Conservation (phyloP, 1,140 invertebrate genomes). For the Sipha flava region DNA sequence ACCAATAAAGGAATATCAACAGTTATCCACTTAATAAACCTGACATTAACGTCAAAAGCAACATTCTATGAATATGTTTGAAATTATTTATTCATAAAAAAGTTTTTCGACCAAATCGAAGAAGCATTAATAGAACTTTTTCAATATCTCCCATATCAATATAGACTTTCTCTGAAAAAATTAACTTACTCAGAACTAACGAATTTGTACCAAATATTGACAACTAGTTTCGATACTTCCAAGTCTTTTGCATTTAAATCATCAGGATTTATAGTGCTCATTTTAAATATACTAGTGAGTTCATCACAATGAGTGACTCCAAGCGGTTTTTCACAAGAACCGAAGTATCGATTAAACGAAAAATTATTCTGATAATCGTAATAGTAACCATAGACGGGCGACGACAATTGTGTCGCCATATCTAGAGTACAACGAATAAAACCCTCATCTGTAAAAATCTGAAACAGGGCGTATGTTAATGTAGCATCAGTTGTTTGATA, state of each 20-base stretch:
- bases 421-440: background rate
- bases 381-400: background rate
- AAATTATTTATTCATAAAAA: too few relatives aligned
- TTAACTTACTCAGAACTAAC: background rate
- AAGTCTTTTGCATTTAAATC: background rate
- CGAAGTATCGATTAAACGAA: background rate
- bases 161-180: too few relatives aligned
- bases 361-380: background rate
- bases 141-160: too few relatives aligned
- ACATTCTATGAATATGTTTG: too few relatives aligned
- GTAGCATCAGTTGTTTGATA: too few relatives aligned
- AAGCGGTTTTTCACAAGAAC: background rate
- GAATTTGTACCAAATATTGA: background rate
- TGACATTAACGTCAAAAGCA: too few relatives aligned
- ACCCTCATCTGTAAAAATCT: background rate
- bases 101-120: too few relatives aligned
- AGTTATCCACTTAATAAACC: too few relatives aligned
- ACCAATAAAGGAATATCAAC: too few relatives aligned
- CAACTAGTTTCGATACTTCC: background rate
- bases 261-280: background rate
- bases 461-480: background rate
- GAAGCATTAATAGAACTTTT: too few relatives aligned
- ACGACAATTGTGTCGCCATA: background rate
- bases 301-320: conserved; percentile 35
- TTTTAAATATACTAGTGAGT: conserved; percentile 33